Percentiles rank a stretch among this genome's conserved stretches.
phyloP scores from a whole-genome alignment of 2,797 vertebrate genomes.

The Sternotherus odoratus region DNA sequence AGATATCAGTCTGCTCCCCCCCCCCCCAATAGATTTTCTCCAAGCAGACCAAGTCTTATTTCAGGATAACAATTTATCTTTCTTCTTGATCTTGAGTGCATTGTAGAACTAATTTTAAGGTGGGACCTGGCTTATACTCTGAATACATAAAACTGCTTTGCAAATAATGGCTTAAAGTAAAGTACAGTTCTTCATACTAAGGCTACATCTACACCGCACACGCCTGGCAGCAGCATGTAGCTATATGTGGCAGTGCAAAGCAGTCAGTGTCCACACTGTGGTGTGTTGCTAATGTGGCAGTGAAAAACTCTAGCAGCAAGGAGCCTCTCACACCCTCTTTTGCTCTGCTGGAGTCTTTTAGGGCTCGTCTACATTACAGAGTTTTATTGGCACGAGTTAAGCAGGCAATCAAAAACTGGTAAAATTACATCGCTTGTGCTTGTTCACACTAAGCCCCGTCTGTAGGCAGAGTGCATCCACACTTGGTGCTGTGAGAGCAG shows the following conservation, averaged over 20 bases:
- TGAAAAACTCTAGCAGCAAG: not conserved
- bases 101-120: constrained; percentile 2
- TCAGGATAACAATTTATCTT: constrained; percentile 31
- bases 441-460: too few species aligned
- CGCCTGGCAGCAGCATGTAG: not conserved
- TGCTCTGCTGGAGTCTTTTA: not conserved
- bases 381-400: not conserved
- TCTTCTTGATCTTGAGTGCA: constrained; percentile 34
- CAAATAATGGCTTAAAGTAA: not conserved
- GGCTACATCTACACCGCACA: not conserved
- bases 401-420: too few species aligned
- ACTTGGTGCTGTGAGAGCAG: too few species aligned
- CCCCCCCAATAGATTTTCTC: constrained; percentile 20
- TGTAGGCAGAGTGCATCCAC: too few species aligned
- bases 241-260: not conserved
- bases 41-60: not conserved
- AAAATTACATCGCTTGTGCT: too few species aligned
- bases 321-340: too few species aligned
- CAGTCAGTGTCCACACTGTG: not conserved
- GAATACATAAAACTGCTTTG: not conserved
- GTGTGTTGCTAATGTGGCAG: not conserved
- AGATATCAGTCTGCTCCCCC: not conserved
- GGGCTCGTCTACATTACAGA: not conserved
- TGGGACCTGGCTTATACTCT: not conserved
- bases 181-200: not conserved